Conservation (phyloP, 2,797 vertebrate species). For the Enteromius paludinosus region DNA sequence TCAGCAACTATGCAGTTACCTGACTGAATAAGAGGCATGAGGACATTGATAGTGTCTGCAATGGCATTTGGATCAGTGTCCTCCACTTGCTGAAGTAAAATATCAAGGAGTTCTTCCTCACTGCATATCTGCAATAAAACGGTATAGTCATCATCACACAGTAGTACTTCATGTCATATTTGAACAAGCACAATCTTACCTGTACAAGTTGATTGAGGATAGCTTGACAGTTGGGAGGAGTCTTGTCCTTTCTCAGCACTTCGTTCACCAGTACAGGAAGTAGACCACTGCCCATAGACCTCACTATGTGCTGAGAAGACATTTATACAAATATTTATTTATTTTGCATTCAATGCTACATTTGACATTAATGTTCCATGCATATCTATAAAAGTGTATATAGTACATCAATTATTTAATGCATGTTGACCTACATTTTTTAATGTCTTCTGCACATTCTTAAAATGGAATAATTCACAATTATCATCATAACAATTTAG, state of each 20-base stretch:
- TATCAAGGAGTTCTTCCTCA: conserved; percentile 75
- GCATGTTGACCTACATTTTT: conserved; percentile 3
- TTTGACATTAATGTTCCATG: neutral
- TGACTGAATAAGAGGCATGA: conserved; percentile 87
- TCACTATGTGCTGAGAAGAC: conserved; percentile 68
- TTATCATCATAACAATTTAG: neutral
- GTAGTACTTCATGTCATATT: neutral
- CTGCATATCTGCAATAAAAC: conserved; percentile 67
- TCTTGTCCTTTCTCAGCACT: conserved; percentile 57
- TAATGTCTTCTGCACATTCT: conserved; percentile 22
- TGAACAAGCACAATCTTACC: conserved; percentile 57
- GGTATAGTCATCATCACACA: neutral
- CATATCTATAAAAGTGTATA: neutral
- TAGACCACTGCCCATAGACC: conserved; percentile 71
- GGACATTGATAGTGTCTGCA: conserved; percentile 78
- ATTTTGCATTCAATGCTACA: neutral
- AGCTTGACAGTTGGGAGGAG: conserved; percentile 61
- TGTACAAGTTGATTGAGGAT: conserved; percentile 68
- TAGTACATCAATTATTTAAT: conserved; percentile 1
- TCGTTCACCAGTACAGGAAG: conserved; percentile 67
- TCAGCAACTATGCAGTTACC: conserved; percentile 75
- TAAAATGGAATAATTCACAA: conserved; percentile 28
- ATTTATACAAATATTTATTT: neutral
- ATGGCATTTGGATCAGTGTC: conserved; percentile 80
- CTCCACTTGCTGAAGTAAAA: conserved; percentile 84